Evolutionary conservation across 2,113 vertebrate genomes (phyloP).

Genomic region (Murina feae): DNA sequence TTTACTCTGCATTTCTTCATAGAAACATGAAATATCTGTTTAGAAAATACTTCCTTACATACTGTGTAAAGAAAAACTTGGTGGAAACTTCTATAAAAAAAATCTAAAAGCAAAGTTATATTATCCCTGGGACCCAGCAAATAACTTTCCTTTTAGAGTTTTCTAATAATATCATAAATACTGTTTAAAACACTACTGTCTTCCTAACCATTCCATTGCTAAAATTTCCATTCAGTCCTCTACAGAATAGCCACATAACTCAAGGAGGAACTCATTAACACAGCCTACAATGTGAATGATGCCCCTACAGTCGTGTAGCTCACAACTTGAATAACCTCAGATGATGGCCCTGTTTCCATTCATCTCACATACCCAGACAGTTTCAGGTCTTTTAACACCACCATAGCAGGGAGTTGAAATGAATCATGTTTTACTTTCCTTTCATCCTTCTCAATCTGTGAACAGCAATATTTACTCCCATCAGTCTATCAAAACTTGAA

Average conservation of each 20-base stretch:
- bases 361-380: neutral
- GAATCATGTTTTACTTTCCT: slow-evolving; percentile 8
- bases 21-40: neutral
- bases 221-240: neutral
- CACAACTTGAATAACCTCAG: neutral
- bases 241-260: neutral
- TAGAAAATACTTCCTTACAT: neutral
- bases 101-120: neutral
- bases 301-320: neutral
- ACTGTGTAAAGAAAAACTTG: neutral
- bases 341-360: neutral
- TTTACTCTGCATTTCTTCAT: neutral
- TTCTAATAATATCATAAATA: neutral
- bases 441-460: slow-evolving; percentile 16
- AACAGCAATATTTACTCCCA: neutral
- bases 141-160: too few species aligned
- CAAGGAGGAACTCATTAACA: neutral
- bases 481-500: slow-evolving; percentile 8
- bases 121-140: neutral
- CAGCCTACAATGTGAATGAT: neutral
- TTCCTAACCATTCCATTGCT: neutral
- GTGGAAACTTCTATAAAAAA: neutral
- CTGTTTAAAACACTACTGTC: neutral
- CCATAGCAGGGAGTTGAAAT: neutral
- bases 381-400: neutral